Base-by-base conservation (phyloP, 2,888 invertebrate genomes). In the Elegia similella region DNA sequence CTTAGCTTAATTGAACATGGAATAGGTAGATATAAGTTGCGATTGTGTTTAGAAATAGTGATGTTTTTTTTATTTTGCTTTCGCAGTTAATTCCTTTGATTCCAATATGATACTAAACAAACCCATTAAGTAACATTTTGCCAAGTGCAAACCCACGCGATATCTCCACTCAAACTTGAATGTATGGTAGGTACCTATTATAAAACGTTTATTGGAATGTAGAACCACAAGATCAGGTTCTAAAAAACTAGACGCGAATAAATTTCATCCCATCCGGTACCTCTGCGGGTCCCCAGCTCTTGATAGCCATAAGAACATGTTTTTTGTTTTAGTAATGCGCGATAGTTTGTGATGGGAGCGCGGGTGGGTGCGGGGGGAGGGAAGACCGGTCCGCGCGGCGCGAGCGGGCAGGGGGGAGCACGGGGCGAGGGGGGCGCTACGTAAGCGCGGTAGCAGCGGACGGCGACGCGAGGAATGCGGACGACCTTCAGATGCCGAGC, bases 381-480 rank as follows among this genome's bases (percentile, higher is more conserved):
- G 76, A 69, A 77, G 82, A 84, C 84, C 84, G 84, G 83, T 83
- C 79, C 78, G 71, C 77, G 74, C 75, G 70, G 79, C 77, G 73
- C 64, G 66, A 61, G 73, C 64, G 73, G 64, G 72, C 69, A 61
- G 59, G 64, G 62, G 61, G 60, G 64, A 61, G 62, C 64, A 68
- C 67, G 65, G 69, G 68, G 67, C 63, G 69, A 69, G 66, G 72
- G 75, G 81, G 88, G 87, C 86, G 89, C 90, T 90, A 91, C 91
- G 91, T 91, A 91, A 91, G 89, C 90, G 90, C 90, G 89, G 91
- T 90, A 90, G 91, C 90, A 79, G 88, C 88, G 89, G 90, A 83
- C 88, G 88, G 88, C 88, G 89, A 88, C 88, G 88, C 84, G 82
- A 84, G 90, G 91, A 90, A 91, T 91, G 91, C 90, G 90, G 91